Percentiles rank a stretch among this genome's conserved stretches.
Evolutionary conservation across 2,888 invertebrate genomes (phyloP).

Genomic region (Zygothrica quintamaculata): DNA sequence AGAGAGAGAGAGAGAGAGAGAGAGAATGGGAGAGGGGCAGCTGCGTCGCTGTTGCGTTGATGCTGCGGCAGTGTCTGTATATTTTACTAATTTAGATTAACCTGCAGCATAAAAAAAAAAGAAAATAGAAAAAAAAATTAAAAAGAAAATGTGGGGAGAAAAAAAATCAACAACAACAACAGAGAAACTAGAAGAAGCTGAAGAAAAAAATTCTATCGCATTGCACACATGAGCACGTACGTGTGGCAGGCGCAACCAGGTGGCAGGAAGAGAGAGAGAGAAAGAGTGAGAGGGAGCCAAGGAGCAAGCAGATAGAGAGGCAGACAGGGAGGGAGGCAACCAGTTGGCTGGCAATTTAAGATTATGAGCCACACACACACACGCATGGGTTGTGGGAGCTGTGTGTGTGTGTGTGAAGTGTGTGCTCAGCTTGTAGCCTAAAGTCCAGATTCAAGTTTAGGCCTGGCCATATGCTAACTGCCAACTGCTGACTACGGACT

Average conservation of each 20-base stretch:
- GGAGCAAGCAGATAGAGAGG: neutral
- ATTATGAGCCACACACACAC: constrained; percentile 76
- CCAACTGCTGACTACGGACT: neutral
- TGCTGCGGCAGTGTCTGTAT: constrained; percentile 69
- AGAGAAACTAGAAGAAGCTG: neutral
- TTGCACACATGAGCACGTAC: constrained; percentile 78
- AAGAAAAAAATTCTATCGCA: constrained; percentile 70
- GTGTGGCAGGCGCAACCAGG: constrained; percentile 40
- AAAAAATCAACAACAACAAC: constrained; percentile 2
- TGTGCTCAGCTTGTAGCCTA: constrained; percentile 22
- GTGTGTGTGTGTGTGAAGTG: neutral
- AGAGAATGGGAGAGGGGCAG: constrained; percentile 29
- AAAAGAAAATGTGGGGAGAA: neutral
- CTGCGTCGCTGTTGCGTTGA: constrained; percentile 31
- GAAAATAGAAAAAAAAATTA: constrained; percentile 9
- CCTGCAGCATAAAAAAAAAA: constrained; percentile 64
- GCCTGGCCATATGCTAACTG: constrained; percentile 50
- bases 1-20: no score
- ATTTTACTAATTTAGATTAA: constrained; percentile 82
- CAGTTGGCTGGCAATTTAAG: constrained; percentile 71
- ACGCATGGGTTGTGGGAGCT: constrained; percentile 15
- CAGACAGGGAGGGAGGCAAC: constrained; percentile 18
- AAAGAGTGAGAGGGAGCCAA: no score
- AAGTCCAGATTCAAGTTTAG: constrained; percentile 49
- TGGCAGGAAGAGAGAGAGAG: no score